phyloP scores from a whole-genome alignment of 2,888 invertebrate genomes.

The Taenaris catops region DNA sequence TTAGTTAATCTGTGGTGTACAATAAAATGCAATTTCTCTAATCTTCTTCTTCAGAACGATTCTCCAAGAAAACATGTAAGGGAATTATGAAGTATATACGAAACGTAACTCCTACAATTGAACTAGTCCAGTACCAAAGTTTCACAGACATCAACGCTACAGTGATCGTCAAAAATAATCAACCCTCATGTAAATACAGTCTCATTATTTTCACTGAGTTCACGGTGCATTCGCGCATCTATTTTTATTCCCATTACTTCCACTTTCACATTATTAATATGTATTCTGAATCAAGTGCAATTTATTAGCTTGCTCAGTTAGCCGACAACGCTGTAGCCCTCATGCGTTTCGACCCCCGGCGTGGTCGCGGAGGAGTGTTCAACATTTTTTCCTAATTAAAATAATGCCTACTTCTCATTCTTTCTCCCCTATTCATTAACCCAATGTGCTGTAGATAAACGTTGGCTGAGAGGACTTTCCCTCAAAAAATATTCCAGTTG shows the following conservation, averaged over 20 bases:
- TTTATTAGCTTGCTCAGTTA: slow-evolving; percentile 38
- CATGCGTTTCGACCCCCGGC: slow-evolving; percentile 27
- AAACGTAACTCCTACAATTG: too few relatives aligned
- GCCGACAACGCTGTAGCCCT: slow-evolving; percentile 26
- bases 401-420: slow-evolving; percentile 71
- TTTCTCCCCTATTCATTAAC: slow-evolving; percentile 70
- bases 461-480: slow-evolving; percentile 57
- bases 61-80: too few relatives aligned
- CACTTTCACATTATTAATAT: slow-evolving; percentile 24
- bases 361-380: slow-evolving; percentile 39
- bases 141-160: too few relatives aligned
- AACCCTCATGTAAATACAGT: slow-evolving; percentile 5
- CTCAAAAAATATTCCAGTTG: slow-evolving; percentile 63
- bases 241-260: slow-evolving; percentile 10
- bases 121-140: too few relatives aligned
- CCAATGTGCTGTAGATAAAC: slow-evolving; percentile 74
- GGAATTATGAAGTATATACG: too few relatives aligned
- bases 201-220: slow-evolving; percentile 13
- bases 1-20: too few relatives aligned
- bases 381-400: slow-evolving; percentile 74
- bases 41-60: too few relatives aligned
- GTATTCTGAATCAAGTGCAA: slow-evolving; percentile 38
- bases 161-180: slow-evolving; percentile 5
- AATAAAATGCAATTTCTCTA: too few relatives aligned
- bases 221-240: slow-evolving; percentile 13